Conservation (phyloP, 2,797 vertebrate species). For the Pristis pectinata region DNA sequence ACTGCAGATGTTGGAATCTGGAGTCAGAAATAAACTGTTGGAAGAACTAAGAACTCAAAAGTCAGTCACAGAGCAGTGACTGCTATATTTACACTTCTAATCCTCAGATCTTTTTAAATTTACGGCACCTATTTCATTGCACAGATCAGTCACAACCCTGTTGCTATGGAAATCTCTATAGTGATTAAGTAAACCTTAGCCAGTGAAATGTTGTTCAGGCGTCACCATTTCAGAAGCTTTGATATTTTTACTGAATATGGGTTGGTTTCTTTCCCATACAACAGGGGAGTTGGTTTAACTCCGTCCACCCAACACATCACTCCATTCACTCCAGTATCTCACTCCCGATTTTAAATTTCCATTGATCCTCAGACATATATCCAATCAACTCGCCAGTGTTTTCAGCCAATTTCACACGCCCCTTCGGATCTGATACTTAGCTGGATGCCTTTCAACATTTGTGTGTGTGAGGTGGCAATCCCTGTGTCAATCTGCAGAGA, state of each 20-base stretch:
- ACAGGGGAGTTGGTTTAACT: neutral
- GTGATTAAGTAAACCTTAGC: neutral
- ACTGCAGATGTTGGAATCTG: too few relatives aligned
- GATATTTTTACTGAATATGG: neutral
- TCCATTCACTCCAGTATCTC: neutral
- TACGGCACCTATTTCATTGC: constrained; percentile 10
- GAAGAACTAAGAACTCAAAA: too few relatives aligned
- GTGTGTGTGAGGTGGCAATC: neutral
- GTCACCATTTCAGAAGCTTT: neutral
- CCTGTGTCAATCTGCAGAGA: neutral
- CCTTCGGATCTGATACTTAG: neutral
- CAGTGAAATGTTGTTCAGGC: neutral
- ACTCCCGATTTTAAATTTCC: neutral
- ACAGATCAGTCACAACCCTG: neutral
- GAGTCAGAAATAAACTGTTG: too few relatives aligned
- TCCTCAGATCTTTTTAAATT: neutral
- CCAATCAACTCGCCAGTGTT: neutral
- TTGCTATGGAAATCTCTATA: constrained; percentile 35
- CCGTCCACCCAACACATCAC: neutral
- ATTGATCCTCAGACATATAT: neutral
- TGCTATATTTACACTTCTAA: neutral
- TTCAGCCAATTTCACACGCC: neutral
- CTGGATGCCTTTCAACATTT: neutral
- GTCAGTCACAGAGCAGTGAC: too few relatives aligned
- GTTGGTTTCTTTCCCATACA: neutral